These are phyloP conservation scores for Catharus fuscescens DNA, from an alignment of 2,113 vertebrate genomes.

Conservation along the genomic window DNA sequence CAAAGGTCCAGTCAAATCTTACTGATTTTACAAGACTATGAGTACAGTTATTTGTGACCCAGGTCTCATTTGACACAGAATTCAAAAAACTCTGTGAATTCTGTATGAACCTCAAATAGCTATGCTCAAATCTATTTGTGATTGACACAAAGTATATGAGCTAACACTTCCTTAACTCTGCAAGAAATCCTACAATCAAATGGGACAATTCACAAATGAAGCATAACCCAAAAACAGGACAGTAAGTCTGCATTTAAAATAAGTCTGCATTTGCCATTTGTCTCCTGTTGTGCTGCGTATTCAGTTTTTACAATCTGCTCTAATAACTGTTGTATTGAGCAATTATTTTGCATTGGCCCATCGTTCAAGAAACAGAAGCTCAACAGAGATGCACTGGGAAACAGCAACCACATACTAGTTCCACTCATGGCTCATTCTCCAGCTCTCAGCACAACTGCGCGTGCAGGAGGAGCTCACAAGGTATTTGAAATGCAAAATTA, in stretches of 20 bases:
- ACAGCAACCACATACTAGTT: fast-evolving
- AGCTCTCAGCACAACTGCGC: fast-evolving
- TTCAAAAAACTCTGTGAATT: neutral
- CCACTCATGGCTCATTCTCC: neutral
- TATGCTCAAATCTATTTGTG: neutral
- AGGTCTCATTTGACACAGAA: neutral
- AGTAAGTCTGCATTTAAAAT: neutral
- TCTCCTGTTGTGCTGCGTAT: neutral
- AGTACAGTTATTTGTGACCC: neutral
- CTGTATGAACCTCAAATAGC: neutral
- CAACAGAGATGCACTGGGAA: neutral
- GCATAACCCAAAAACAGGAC: neutral
- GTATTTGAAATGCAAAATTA: neutral
- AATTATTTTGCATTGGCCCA: neutral
- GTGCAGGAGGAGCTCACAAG: neutral
- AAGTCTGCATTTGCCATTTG: neutral
- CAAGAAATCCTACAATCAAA: neutral
- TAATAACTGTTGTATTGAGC: neutral
- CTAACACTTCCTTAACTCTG: neutral
- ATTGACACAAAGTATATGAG: neutral
- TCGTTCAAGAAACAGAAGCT: neutral
- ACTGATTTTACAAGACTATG: neutral
- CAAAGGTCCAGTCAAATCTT: neutral
- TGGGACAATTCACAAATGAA: neutral
- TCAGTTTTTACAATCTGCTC: neutral